Evolutionary conservation across 2,888 invertebrate genomes (phyloP).

Genomic region (Piscicola geometra): DNA sequence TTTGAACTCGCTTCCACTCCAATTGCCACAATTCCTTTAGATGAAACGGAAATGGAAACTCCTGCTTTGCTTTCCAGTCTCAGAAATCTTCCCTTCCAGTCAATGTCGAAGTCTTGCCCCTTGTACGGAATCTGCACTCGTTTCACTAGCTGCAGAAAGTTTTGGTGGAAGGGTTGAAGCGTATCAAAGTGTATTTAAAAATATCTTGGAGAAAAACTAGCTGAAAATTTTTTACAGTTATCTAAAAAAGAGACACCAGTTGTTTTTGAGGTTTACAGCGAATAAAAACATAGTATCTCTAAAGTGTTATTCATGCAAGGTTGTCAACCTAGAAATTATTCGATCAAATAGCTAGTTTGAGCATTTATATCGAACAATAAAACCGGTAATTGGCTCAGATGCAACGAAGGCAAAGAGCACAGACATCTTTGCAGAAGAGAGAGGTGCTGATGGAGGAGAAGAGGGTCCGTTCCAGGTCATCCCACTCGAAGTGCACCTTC

Average conservation of each 20-base stretch:
- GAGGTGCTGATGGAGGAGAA: conserved; percentile 6
- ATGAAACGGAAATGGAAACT: background rate
- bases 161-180: too few relatives aligned
- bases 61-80: background rate
- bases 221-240: too few relatives aligned
- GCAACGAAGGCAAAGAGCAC: background rate
- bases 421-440: background rate
- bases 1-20: background rate
- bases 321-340: too few relatives aligned
- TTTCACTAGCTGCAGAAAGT: background rate
- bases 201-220: too few relatives aligned
- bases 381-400: background rate
- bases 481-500: conserved; percentile 7
- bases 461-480: background rate
- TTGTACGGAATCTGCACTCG: background rate
- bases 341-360: too few relatives aligned
- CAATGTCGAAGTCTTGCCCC: background rate
- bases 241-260: too few relatives aligned
- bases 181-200: too few relatives aligned
- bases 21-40: background rate
- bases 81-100: background rate
- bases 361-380: too few relatives aligned
- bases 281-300: too few relatives aligned
- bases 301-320: too few relatives aligned
- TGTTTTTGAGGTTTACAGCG: too few relatives aligned